phyloP scores from a whole-genome alignment of 2,113 vertebrate genomes.

The Herpetotheres cachinnans region DNA sequence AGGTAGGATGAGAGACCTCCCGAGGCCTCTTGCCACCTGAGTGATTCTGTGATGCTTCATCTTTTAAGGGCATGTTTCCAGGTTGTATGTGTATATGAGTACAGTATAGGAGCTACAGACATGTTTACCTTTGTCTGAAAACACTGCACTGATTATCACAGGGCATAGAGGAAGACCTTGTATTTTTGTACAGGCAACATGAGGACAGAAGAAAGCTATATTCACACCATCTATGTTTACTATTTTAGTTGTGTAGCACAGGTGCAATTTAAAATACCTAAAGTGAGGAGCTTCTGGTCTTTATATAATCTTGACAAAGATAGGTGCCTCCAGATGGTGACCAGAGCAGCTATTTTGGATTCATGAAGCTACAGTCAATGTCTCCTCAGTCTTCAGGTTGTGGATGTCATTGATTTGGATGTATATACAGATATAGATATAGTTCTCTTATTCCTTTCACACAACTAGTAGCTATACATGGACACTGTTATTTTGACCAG shows the following conservation, averaged over 20 bases:
- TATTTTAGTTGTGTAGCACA: neutral
- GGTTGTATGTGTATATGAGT: neutral
- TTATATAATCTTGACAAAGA: conserved; percentile 2
- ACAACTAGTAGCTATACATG: neutral
- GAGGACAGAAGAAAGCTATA: neutral
- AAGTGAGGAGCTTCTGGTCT: neutral
- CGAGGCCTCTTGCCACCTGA: fast-evolving
- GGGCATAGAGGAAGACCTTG: neutral
- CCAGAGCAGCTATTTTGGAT: neutral
- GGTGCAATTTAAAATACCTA: conserved; percentile 14
- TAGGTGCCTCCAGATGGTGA: neutral
- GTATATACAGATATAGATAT: neutral
- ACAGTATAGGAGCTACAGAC: neutral
- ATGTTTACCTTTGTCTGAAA: neutral
- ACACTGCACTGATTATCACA: neutral
- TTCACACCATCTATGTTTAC: neutral
- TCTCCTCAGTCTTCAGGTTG: neutral
- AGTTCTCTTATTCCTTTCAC: neutral
- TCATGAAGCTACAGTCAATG: neutral
- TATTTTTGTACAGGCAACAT: neutral
- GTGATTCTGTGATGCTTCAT: neutral
- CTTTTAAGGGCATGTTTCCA: neutral
- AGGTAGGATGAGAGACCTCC: neutral
- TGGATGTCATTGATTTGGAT: neutral
- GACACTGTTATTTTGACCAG: conserved; percentile 28